Evolutionary conservation across 2,113 vertebrate genomes (phyloP).

Genomic region (Alexandromys fortis): DNA sequence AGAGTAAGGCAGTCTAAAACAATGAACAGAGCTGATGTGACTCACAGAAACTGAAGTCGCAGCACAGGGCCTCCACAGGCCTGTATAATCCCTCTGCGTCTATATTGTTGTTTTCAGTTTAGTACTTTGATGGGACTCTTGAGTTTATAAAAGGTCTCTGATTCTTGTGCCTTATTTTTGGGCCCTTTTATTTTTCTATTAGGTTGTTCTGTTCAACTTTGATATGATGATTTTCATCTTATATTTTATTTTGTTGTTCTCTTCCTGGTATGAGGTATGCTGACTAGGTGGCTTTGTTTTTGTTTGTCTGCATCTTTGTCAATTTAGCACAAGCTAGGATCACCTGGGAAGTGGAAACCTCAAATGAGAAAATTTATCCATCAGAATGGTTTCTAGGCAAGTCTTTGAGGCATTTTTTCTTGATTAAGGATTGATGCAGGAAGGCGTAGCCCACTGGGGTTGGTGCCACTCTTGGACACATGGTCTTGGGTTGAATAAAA

Average conservation of each 20-base stretch:
- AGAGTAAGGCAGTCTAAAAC: background rate
- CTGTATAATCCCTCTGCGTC: background rate
- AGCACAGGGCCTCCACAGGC: accelerated
- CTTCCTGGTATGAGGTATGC: background rate
- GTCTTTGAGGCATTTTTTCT: no score
- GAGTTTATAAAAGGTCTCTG: background rate
- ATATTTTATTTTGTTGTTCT: background rate
- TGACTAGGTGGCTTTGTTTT: background rate
- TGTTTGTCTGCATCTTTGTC: background rate
- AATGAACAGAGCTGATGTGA: background rate
- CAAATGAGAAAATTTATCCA: no score
- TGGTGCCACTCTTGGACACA: background rate
- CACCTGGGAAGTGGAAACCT: background rate
- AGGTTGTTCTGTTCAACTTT: background rate
- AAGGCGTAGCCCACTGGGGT: no score
- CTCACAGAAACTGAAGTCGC: background rate
- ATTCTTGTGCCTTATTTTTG: background rate
- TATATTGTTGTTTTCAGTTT: background rate
- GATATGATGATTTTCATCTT: background rate
- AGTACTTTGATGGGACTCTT: background rate
- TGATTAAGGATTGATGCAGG: no score
- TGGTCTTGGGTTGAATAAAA: background rate
- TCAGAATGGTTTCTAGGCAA: no score
- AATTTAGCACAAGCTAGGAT: background rate
- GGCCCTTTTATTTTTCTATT: background rate